Evolutionary conservation across 2,888 invertebrate genomes (phyloP), one percentile per base, ranked within the genome.

Genomic region (Drosophila diplacantha): DNA sequence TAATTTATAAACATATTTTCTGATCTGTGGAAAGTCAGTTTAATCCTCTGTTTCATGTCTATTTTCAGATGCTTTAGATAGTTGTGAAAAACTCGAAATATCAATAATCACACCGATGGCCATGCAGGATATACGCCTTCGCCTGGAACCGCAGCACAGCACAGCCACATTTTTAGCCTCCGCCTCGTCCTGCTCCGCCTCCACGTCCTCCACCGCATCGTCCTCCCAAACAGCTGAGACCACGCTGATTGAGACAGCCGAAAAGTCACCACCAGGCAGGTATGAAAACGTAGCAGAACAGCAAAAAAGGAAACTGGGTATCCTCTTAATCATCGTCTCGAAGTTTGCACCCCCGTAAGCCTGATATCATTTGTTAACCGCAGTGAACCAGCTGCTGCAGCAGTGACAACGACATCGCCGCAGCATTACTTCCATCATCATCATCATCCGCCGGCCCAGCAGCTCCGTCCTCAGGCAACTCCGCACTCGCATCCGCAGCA

Each of bases 51-150:
- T 29, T 11, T 3, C 2, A 24, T 29, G 6, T 4, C 2, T 3
- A 2, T 9, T 29, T 18, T 22, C 69, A 78, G 82, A 78, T 78
- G 77, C 66, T 67, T 43, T 82, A 50, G 59, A 18, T 3, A 34
- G 16, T 35, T 7, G 24, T 26, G 14, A 14, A 16, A 34, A 18
- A 6, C 18, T 24, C 7, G 3, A 49, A 11, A 9, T 7, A 16
- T 16, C 18, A n/a, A n/a, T 12, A 22, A 24, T 14, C 31, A 12
- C 51, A 38, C 34, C 63, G 37, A 67, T 74, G 84, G 84, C 84
- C 84, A 87, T 87, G 86, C 86, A 87, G 85, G 87, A 87, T 84
- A 84, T 87, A 82, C 86, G 87, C 69, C 79, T 87, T 72, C 82
- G 85, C 71, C 84, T 87, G 59, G 87, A 87, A 71, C 85, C 85